Percentiles rank a stretch among this genome's conserved stretches.
phyloP scores from a whole-genome alignment of 2,888 invertebrate species.

The Watsonalla cultraria region DNA sequence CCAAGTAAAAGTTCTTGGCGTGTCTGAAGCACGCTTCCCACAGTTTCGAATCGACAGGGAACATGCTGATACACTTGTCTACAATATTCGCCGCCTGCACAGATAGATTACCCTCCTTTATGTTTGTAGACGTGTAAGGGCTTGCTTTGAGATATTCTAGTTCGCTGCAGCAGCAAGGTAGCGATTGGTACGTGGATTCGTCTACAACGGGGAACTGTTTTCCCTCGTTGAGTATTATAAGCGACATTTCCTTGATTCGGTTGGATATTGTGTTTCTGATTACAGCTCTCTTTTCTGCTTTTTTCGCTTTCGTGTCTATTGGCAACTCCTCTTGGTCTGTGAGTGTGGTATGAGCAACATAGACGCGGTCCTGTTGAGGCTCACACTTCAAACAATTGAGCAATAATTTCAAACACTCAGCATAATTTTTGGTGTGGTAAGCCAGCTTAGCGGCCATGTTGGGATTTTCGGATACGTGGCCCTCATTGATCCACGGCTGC shows the following conservation, averaged over 20 bases:
- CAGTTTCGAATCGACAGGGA: slow-evolving; percentile 54
- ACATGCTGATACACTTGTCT: slow-evolving; percentile 61
- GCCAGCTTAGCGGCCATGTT: slow-evolving; percentile 68
- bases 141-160: slow-evolving; percentile 35
- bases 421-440: slow-evolving; percentile 50
- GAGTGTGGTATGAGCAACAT: slow-evolving; percentile 43
- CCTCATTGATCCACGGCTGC: slow-evolving; percentile 56
- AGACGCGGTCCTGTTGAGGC: slow-evolving; percentile 33
- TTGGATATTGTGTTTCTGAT: slow-evolving; percentile 58
- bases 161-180: slow-evolving; percentile 66
- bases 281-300: slow-evolving; percentile 48
- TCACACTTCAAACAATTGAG: slow-evolving; percentile 48
- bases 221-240: slow-evolving; percentile 60
- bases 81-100: slow-evolving; percentile 51
- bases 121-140: slow-evolving; percentile 17
- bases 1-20: slow-evolving; percentile 60
- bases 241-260: slow-evolving; percentile 61
- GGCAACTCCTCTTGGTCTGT: slow-evolving; percentile 14
- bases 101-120: slow-evolving; percentile 38
- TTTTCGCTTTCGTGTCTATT: slow-evolving; percentile 26
- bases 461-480: slow-evolving; percentile 40
- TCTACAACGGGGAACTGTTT: slow-evolving; percentile 46
- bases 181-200: slow-evolving; percentile 31
- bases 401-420: slow-evolving; percentile 51
- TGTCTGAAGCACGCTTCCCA: slow-evolving; percentile 66